Evolutionary conservation across 2,113 vertebrate genomes (phyloP).

Genomic region (Scophthalmus maximus): DNA sequence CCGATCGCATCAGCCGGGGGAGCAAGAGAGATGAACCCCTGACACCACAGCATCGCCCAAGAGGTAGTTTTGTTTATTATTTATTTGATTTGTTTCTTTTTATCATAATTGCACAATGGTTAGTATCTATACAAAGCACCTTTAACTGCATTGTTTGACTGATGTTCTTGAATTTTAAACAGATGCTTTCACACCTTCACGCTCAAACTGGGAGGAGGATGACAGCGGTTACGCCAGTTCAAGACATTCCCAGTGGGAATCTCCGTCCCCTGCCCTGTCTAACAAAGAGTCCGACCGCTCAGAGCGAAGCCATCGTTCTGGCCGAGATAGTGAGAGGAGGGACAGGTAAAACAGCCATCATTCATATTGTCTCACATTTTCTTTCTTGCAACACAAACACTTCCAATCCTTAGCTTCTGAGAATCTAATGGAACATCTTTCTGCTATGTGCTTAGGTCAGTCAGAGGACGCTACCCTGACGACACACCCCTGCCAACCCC

Average conservation of each 20-base stretch:
- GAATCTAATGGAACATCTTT: not conserved
- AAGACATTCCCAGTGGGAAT: constrained; percentile 95
- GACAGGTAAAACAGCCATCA: constrained; percentile 67
- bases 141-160: not conserved
- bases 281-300: constrained; percentile 87
- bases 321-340: constrained; percentile 88
- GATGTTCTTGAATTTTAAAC: constrained; percentile 13
- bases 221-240: constrained; percentile 86
- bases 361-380: not conserved
- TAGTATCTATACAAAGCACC: not conserved
- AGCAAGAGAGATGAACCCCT: constrained; percentile 87
- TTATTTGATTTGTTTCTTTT: not conserved
- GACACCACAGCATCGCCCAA: constrained; percentile 89
- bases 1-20: constrained; percentile 86
- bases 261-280: constrained; percentile 91
- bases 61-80: constrained; percentile 80
- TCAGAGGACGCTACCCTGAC: constrained; percentile 87
- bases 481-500: constrained; percentile 94
- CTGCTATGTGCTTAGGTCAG: constrained; percentile 83
- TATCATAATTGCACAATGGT: not conserved
- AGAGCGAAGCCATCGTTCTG: constrained; percentile 83
- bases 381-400: no score
- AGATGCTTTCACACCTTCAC: constrained; percentile 94
- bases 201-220: constrained; percentile 97
- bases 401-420: not conserved